phyloP scores from a whole-genome alignment of 2,797 vertebrate species.

The Passerculus sandwichensis region DNA sequence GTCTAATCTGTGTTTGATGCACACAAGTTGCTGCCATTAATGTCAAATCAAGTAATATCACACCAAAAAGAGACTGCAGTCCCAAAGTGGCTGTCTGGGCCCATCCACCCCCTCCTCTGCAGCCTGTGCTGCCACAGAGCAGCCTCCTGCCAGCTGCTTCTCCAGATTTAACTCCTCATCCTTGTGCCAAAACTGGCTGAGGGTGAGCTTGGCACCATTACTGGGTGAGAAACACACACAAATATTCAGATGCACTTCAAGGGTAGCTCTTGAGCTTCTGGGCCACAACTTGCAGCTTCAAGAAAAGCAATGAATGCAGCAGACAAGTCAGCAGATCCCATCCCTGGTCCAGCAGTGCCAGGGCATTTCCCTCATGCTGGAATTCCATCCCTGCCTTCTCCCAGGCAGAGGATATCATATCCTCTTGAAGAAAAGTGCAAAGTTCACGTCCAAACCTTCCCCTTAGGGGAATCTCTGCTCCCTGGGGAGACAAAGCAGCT shows the following conservation, averaged over 20 bases:
- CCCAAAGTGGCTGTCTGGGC: slow-evolving; percentile 27
- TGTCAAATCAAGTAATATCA: not conserved
- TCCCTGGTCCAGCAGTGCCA: not conserved
- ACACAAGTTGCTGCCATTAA: slow-evolving; percentile 39
- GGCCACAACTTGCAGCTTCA: not conserved
- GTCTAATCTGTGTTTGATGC: slow-evolving; percentile 38
- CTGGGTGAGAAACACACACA: not conserved
- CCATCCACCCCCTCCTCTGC: slow-evolving; percentile 18
- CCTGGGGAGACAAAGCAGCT: not conserved
- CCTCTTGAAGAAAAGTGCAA: not conserved
- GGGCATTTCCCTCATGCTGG: not conserved
- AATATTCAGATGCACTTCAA: not conserved
- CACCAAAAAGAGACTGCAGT: not conserved
- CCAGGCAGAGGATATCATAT: not conserved
- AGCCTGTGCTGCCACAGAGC: not conserved
- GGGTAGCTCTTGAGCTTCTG: not conserved
- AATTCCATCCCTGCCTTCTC: not conserved
- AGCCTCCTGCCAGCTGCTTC: slow-evolving; percentile 24
- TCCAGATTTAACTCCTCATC: not conserved
- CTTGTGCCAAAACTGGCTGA: slow-evolving; percentile 1
- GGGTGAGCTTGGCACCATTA: not conserved
- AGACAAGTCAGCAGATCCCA: not conserved
- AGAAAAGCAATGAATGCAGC: not conserved
- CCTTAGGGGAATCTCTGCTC: not conserved
- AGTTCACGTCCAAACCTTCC: not conserved